Percentiles rank a stretch among this genome's conserved stretches.
Conservation (phyloP, 2,113 vertebrate species). For the Xiphorhynchus elegans region DNA sequence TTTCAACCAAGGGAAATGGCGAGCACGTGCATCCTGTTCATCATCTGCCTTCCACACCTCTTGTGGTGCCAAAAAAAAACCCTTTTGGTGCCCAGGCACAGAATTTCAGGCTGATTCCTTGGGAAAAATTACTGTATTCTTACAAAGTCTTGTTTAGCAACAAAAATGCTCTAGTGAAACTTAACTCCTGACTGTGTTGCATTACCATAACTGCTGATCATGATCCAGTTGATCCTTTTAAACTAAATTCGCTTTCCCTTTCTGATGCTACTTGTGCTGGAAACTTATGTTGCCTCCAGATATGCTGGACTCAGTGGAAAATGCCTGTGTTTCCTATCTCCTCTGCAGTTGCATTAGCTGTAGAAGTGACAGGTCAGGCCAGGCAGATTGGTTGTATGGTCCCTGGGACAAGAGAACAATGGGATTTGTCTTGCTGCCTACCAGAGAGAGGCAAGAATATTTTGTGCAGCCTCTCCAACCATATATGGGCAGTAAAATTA, state of each 20-base stretch:
- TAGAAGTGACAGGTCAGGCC: not conserved
- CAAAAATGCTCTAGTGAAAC: not conserved
- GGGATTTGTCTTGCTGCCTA: not conserved
- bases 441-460: not conserved
- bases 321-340: not conserved
- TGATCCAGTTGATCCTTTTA: not conserved
- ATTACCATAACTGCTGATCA: not conserved
- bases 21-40: not conserved
- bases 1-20: not conserved
- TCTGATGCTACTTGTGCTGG: not conserved
- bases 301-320: not conserved
- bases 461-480: not conserved
- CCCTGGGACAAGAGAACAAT: not conserved
- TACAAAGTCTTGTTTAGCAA: not conserved
- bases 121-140: not conserved
- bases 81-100: not conserved
- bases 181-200: not conserved
- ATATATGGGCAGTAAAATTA: not conserved
- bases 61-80: not conserved
- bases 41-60: not conserved
- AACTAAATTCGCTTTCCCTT: not conserved
- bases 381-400: not conserved
- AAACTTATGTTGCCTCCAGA: not conserved
- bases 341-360: not conserved
- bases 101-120: not conserved